Evolutionary conservation across 2,888 invertebrate species (phyloP), one percentile per base, ranked within the genome.

Genomic region (Coecobrya sp.): DNA sequence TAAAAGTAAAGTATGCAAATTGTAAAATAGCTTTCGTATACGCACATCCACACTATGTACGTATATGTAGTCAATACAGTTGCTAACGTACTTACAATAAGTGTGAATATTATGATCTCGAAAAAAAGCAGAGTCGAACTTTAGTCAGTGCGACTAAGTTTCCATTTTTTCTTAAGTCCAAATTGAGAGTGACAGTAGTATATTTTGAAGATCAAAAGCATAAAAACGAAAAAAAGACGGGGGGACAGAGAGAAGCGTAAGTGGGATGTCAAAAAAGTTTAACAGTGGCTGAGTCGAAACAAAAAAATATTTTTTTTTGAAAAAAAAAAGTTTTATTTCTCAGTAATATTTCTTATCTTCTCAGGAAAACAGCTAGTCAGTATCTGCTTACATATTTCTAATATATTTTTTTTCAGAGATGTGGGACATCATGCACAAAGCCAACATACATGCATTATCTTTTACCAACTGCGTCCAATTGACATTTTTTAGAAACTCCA

Each of bases 251-350:
- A 76, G 25, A 25, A 13, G 49, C 2, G 25, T 13, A 22, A 49
- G 76, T 25, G 5, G 49, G n/a, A 73, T 73, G 70, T 73, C 70
- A 76, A 76, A 76, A 76, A 49, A 49, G 25, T 76, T 76, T 19
- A 45, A 42, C 36, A 73, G 11, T 10, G 10, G 8, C 42, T 10
- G 25, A 22, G 25, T 22, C n/a, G 25, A 76, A 76, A 70, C 36
- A 19, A n/a, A 7, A 42, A 42, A 42, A 45, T 49, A 45, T 19
- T 42, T 2, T 73, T 42, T 19, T 27, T 7, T n/a, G n/a, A n/a
- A n/a, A n/a, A n/a, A n/a, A n/a, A 68, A 30, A 49, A 49, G 13
- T 49, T 68, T 4, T 30, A 30, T 68, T 27, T 68, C 65, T 42
- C 36, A 36, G n/a, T 42, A 36, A 0, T 22, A n/a, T 70, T 3